These are phyloP conservation scores for Oasisia sp. DNA, from an alignment of 2,888 invertebrate species.

Conservation along the genomic window DNA sequence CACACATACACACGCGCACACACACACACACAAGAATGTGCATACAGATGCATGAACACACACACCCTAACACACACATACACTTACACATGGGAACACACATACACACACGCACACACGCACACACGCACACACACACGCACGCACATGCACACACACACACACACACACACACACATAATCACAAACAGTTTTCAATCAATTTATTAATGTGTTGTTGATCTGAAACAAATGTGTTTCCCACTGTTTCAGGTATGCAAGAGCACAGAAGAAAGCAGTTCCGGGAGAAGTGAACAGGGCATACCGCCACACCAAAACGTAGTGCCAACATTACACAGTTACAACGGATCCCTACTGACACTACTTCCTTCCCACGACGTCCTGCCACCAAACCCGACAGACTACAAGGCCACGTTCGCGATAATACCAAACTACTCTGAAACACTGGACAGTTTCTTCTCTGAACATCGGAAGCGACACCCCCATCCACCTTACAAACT, in stretches of 20 bases:
- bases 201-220: neutral
- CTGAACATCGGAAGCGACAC: neutral
- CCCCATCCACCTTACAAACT: neutral
- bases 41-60: no score
- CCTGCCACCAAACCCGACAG: neutral
- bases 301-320: neutral
- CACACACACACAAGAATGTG: no score
- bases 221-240: neutral
- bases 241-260: neutral
- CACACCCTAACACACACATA: no score
- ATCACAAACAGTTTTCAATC: no score
- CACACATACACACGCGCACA: no score
- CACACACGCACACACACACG: no score
- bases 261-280: neutral
- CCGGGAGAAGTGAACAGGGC: neutral
- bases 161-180: no score
- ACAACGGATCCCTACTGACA: neutral
- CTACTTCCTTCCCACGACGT: neutral
- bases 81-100: no score
- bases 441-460: neutral
- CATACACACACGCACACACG: no score
- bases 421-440: neutral
- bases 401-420: neutral
- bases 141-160: no score
- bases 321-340: constrained; percentile 5